Evolutionary conservation across 2,797 vertebrate species (phyloP), one percentile per base, ranked within the genome.

Genomic region (Ptychobarbus kaznakovi): DNA sequence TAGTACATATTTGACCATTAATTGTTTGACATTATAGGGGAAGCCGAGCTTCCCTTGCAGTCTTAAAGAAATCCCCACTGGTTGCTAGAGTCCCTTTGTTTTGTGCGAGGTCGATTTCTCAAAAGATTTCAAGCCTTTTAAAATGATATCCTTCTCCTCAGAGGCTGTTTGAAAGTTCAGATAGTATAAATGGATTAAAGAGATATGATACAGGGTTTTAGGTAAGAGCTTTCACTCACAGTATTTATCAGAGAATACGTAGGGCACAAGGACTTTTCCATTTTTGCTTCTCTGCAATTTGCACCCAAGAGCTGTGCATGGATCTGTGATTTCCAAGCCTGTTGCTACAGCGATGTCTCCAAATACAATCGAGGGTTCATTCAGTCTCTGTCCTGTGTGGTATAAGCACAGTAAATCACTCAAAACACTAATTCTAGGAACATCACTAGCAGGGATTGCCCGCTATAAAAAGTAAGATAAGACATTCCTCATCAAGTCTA

Each of bases 61-160:
- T 28, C 28, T 28, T 28, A 28, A 28, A 28, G 28, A 28, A 28
- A 28, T 28, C 28, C 28, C 28, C 28, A 28, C 28, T 28, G 28
- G 80, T 91, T 0, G 75, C 95, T 76, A 86, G 91, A 96, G 91
- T 95, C 92, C 12, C 46, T 25, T 65, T 95, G 86, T 2, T 46
- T 0, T 0, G 3, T 40, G 0, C 0, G 20, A 6, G 81, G 94
- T 94, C 35, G 92, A 90, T 0, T 0, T 0, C 1, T 84, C 49
- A 42, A 95, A 95, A 9, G 94, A 94, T 0, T 3, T 4, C 40
- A 96, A 86, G 18, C 84, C 92, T 2, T 0, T 0, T 5, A 73
- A 0, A 56, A 96, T 95, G n/a, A 46, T 1, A 0, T 3, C 0
- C 68, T 28, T 91, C 84, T 96, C 90, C 66, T 84, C 68, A 1